Evolutionary conservation across 1,140 invertebrate genomes (phyloP).

Genomic region (Bradysia coprophila): DNA sequence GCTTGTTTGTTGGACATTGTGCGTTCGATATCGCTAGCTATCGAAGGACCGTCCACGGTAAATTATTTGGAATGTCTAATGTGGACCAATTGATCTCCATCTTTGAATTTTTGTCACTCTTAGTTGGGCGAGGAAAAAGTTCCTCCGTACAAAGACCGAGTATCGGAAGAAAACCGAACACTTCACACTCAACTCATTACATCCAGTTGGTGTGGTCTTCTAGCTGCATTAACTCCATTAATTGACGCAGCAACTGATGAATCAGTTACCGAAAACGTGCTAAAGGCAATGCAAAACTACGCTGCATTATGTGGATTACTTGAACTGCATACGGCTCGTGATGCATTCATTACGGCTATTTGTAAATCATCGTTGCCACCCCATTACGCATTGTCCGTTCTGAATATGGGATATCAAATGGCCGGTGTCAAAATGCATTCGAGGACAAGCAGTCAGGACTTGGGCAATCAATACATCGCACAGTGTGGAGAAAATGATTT

Average conservation of each 20-base stretch:
- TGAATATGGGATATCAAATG: constrained; percentile 24
- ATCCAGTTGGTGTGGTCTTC: constrained; percentile 87
- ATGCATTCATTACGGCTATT: constrained; percentile 84
- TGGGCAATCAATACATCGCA: constrained; percentile 30
- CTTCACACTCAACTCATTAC: constrained; percentile 65
- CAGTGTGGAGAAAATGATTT: constrained; percentile 40
- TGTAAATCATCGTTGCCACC: constrained; percentile 90
- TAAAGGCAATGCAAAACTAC: constrained; percentile 80
- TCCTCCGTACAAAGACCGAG: constrained; percentile 25
- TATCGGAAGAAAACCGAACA: constrained; percentile 30
- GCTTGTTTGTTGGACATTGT: constrained; percentile 80
- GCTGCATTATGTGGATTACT: constrained; percentile 60
- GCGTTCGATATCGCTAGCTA: constrained; percentile 50
- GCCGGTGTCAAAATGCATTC: constrained; percentile 22
- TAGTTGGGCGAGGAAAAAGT: constrained; percentile 16
- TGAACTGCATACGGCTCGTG: constrained; percentile 50
- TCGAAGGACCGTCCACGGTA: constrained; percentile 28
- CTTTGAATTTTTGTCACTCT: too few relatives aligned
- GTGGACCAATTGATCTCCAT: background rate
- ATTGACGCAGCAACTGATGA: constrained; percentile 94
- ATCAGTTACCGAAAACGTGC: constrained; percentile 66
- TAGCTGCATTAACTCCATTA: constrained; percentile 77
- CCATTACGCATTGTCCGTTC: constrained; percentile 80
- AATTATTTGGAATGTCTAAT: background rate
- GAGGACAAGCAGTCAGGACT: constrained; percentile 25